Conservation (phyloP, 2,888 invertebrate genomes). For the Lithophane leautieri region DNA sequence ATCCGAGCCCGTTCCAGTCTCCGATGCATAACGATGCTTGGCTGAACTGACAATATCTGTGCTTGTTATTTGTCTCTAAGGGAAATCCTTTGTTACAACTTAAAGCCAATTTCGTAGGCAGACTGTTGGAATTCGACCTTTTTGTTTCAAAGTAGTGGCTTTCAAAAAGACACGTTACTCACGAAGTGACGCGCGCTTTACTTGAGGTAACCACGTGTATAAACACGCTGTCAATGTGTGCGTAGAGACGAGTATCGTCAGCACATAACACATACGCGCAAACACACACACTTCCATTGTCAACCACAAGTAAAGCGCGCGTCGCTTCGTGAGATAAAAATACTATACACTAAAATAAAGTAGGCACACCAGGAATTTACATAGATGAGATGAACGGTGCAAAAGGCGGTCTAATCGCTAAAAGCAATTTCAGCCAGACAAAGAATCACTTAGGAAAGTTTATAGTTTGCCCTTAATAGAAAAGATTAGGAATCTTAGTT, state of each 20-base stretch:
- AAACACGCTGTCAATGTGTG: no score
- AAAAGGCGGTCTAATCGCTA: slow-evolving; percentile 37
- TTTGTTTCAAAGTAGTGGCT: not conserved
- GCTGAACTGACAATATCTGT: slow-evolving; percentile 23
- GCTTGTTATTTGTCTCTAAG: slow-evolving; percentile 22
- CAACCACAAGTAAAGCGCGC: no score
- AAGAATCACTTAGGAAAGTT: slow-evolving; percentile 45
- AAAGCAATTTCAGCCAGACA: slow-evolving; percentile 45
- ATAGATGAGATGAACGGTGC: slow-evolving; percentile 38
- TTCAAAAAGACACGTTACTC: not conserved
- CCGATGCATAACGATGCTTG: slow-evolving; percentile 39
- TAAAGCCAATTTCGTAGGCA: not conserved
- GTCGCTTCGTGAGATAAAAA: no score
- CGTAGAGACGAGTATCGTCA: no score
- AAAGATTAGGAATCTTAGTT: slow-evolving; percentile 32
- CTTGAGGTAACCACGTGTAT: no score
- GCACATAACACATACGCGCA: no score
- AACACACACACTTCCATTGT: no score
- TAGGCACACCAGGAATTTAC: slow-evolving; percentile 35
- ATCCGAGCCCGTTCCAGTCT: slow-evolving; percentile 44
- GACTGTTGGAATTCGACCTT: not conserved
- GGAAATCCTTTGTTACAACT: not conserved
- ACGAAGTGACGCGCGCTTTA: no score
- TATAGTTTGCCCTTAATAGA: slow-evolving; percentile 34
- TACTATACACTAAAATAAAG: not conserved